Conservation (phyloP, 2,797 vertebrate species). For the Columba guinea region DNA sequence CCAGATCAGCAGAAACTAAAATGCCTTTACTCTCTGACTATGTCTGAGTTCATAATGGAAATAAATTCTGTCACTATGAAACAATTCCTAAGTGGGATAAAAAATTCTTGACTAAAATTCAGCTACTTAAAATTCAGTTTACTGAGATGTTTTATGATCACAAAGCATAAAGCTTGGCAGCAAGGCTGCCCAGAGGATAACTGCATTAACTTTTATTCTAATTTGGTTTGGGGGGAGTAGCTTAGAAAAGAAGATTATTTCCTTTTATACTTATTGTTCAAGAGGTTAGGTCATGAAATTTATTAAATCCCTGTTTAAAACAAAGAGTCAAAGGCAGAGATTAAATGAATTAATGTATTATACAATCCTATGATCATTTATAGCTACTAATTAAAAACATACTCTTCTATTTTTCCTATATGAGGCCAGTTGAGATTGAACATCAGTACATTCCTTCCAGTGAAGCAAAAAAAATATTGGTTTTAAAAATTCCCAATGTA, state of each 20-base stretch:
- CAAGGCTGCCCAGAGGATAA: constrained; percentile 2
- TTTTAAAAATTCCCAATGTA: neutral
- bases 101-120: constrained; percentile 59
- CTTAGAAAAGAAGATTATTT: neutral
- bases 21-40: constrained; percentile 44
- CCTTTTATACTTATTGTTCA: neutral
- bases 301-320: neutral
- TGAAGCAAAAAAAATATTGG: neutral
- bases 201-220: constrained; percentile 35
- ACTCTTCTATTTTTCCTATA: neutral
- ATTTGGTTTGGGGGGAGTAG: neutral
- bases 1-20: constrained; percentile 42
- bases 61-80: constrained; percentile 60
- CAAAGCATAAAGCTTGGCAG: constrained; percentile 50
- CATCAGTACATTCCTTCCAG: neutral
- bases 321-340: neutral
- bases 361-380: neutral
- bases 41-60: constrained; percentile 50
- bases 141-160: constrained; percentile 49
- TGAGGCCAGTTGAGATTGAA: neutral
- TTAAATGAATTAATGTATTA: neutral
- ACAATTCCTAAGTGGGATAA: constrained; percentile 55
- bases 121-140: constrained; percentile 67
- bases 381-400: neutral
- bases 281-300: neutral